Percentiles rank a stretch among this genome's conserved stretches.
These are phyloP conservation scores for Leucoraja ocellata DNA, from an alignment of 2,797 vertebrate species.

Conservation along the genomic window DNA sequence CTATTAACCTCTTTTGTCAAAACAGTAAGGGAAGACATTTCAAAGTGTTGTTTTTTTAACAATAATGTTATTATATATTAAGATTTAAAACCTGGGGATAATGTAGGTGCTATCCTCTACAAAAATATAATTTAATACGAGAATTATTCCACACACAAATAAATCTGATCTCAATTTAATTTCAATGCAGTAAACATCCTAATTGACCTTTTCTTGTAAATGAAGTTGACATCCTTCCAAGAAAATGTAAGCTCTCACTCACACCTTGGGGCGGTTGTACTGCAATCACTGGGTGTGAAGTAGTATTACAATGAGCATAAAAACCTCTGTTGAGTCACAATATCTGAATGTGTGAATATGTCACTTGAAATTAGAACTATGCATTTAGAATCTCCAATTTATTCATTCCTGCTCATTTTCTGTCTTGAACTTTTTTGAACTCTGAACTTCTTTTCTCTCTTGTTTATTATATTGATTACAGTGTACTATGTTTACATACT, in stretches of 20 bases:
- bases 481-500: no score
- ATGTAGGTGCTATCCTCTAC: no score
- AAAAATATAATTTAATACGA: no score
- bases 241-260: background rate
- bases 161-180: background rate
- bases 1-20: no score
- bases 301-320: background rate
- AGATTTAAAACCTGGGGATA: no score
- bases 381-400: background rate
- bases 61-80: no score
- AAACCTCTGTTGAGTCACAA: background rate
- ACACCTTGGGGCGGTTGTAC: background rate
- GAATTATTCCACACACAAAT: background rate
- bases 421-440: background rate
- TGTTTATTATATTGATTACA: no score
- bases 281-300: background rate
- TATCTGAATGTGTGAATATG: background rate
- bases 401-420: background rate
- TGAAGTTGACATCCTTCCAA: background rate
- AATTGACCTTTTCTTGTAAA: constrained; percentile 3
- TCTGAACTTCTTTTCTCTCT: no score
- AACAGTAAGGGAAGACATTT: no score
- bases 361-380: background rate
- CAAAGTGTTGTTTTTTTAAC: no score
- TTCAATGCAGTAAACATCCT: background rate